These are phyloP conservation scores for Dynastes grantii DNA, from an alignment of 2,888 invertebrate genomes.

Conservation along the genomic window DNA sequence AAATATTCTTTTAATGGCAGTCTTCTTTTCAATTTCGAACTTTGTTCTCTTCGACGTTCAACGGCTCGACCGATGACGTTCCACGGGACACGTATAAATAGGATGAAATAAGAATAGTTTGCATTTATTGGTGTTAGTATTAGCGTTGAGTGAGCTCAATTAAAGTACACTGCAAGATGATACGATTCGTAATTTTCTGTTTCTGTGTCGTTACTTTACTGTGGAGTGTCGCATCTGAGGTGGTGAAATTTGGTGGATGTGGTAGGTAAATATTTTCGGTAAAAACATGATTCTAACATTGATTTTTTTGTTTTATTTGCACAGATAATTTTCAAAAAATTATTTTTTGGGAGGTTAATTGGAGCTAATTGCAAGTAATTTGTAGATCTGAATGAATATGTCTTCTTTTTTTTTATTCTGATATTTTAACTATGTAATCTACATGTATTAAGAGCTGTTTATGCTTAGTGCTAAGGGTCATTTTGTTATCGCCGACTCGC, in stretches of 20 bases:
- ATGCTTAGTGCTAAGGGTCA: not conserved
- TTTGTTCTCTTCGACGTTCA: slow-evolving; percentile 28
- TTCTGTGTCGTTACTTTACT: slow-evolving; percentile 50
- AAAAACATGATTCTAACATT: not conserved
- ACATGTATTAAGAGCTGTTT: not conserved
- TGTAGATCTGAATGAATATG: not conserved
- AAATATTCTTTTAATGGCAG: slow-evolving; percentile 10
- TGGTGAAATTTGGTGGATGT: slow-evolving; percentile 48
- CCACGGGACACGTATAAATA: slow-evolving; percentile 29
- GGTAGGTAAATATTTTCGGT: slow-evolving; percentile 52
- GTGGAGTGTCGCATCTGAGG: slow-evolving; percentile 45
- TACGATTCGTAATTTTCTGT: slow-evolving; percentile 48
- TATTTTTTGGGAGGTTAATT: not conserved
- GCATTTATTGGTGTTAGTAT: slow-evolving; percentile 32
- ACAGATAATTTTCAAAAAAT: no score
- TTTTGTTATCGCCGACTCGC: no score
- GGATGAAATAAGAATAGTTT: slow-evolving; percentile 30
- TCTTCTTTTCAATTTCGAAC: slow-evolving; percentile 18
- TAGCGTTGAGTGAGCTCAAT: not conserved
- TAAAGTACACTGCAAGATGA: slow-evolving; percentile 36
- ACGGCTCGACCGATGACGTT: not conserved
- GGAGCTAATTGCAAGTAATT: not conserved
- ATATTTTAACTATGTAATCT: not conserved
- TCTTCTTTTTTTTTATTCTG: not conserved
- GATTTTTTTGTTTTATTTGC: not conserved